Evolutionary conservation across 2,888 invertebrate genomes (phyloP), one percentile per base, ranked within the genome.

Genomic region (Ischnus inquisitorius): DNA sequence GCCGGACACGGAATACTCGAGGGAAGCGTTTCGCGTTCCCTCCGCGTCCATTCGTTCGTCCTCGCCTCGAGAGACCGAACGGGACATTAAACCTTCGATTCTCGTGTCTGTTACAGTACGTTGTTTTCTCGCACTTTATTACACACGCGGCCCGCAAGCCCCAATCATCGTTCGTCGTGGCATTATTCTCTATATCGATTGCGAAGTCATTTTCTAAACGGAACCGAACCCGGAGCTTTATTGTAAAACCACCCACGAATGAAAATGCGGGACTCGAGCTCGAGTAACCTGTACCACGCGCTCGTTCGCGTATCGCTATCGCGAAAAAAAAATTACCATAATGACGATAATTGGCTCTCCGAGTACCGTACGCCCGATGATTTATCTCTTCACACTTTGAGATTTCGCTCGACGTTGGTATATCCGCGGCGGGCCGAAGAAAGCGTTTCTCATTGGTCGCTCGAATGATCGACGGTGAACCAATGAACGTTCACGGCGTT

Each of bases 141-240:
- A 65, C 68, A 57, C 75, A 76, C 64, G 67, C 48, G 48, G 19
- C 34, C 34, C 48, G 48, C 19, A 64, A 22, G 16, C n/a, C 14
- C 28, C 60, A 28, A 34, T 8, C 25, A 67, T 71, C 57, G 65
- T 57, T 77, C 65, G 10, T 62, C 46, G 16, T 46, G 78, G 69
- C 62, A 83, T 85, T 82, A 83, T 85, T 82, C 48, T 85, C 41
- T 77, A 74, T 54, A 34, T 81, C 54, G 54, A 80, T 83, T 83
- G 79, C 39, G 72, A 82, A 86, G 84, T 82, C 62, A 48, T 34
- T 72, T 79, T 80, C 43, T 39, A 82, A 83, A 75, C 19, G 22
- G 60, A 82, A 78, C 74, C 71, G 79, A 77, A 76, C 51, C 28
- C 60, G 10, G 57, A 51, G 46, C 25, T 69, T 46, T 68, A 67